A percentile compares a stretch with the other conserved stretches of the same genome.
These are phyloP conservation scores for Addax nasomaculatus DNA, from an alignment of 2,113 vertebrate genomes.

Conservation along the genomic window DNA sequence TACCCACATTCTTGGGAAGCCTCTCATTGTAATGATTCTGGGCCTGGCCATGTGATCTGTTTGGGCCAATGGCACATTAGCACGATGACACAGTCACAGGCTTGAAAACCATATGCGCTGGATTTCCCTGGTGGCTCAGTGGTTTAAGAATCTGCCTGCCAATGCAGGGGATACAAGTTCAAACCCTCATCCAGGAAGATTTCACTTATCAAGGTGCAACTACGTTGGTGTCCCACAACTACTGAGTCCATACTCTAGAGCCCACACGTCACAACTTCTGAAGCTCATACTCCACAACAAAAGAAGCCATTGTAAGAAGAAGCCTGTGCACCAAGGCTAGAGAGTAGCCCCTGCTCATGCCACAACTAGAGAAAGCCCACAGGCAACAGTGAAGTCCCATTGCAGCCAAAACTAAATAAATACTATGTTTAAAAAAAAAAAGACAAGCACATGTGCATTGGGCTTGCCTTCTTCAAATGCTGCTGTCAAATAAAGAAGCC, in stretches of 20 bases:
- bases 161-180: neutral
- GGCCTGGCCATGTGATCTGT: neutral
- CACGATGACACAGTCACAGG: neutral
- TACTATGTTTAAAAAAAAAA: neutral
- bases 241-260: neutral
- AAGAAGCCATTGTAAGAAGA: neutral
- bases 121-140: neutral
- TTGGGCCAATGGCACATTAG: neutral
- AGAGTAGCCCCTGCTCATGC: neutral
- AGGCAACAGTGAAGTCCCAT: neutral
- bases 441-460: neutral
- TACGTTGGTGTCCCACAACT: neutral
- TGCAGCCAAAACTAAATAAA: neutral
- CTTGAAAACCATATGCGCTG: neutral
- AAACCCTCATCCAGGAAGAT: neutral
- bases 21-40: neutral
- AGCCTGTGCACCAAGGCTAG: neutral
- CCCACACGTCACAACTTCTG: neutral
- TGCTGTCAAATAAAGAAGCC: neutral
- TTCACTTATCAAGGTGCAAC: neutral
- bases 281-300: neutral
- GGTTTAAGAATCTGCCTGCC: neutral
- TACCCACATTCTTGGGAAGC: neutral
- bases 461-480: neutral
- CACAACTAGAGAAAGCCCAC: neutral